These are phyloP conservation scores for Tapirus indicus DNA, from an alignment of 2,797 vertebrate species.

Conservation along the genomic window DNA sequence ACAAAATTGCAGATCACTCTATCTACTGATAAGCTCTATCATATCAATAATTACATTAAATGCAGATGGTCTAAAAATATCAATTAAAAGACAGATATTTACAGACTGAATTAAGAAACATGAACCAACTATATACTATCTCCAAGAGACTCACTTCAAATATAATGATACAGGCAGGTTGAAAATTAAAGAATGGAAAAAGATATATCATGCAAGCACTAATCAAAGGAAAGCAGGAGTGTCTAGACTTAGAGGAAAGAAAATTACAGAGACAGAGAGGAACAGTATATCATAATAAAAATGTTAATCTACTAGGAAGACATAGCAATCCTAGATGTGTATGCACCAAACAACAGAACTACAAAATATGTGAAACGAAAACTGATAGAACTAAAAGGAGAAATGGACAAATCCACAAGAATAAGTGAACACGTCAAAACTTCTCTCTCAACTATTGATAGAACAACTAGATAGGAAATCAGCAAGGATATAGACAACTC, in stretches of 20 bases:
- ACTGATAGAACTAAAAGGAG: neutral
- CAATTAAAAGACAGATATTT: neutral
- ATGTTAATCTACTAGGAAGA: neutral
- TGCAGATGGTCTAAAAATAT: neutral
- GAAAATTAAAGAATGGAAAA: conserved; percentile 16
- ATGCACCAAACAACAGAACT: neutral
- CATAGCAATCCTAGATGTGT: neutral
- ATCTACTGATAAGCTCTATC: neutral
- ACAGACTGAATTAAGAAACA: neutral
- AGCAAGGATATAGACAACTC: neutral
- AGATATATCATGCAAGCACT: neutral
- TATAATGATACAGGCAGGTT: neutral
- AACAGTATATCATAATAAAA: neutral
- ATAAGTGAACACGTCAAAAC: neutral
- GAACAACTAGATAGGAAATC: neutral
- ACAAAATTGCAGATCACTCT: neutral
- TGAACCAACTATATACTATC: neutral
- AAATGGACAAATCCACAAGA: neutral
- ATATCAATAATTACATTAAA: conserved; percentile 12
- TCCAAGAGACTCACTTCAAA: neutral
- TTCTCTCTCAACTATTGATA: neutral
- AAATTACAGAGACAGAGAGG: conserved; percentile 32
- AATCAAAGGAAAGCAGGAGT: neutral
- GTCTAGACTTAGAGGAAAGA: neutral
- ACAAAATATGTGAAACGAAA: neutral